Percentiles rank a stretch among this genome's conserved stretches.
phyloP scores from a whole-genome alignment of 2,113 vertebrate genomes.

The Phaetusa simplex region DNA sequence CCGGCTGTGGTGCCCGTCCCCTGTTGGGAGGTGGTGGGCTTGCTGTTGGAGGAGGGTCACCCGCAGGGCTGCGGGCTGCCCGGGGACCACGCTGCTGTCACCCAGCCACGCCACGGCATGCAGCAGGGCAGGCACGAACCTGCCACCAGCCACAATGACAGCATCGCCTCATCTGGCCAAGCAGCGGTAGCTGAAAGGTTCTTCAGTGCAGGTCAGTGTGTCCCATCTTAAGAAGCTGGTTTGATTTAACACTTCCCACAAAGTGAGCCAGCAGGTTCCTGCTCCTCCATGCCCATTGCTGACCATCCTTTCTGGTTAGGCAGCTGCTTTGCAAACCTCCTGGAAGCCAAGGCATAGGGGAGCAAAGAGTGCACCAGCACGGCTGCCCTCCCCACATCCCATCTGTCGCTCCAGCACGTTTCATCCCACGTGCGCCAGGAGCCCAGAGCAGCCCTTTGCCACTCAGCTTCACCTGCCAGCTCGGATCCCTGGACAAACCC shows the following conservation, averaged over 20 bases:
- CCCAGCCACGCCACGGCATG: neutral
- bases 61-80: neutral
- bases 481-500: neutral
- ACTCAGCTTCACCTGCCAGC: neutral
- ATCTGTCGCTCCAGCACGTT: neutral
- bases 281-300: neutral
- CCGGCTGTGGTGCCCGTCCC: fast-evolving
- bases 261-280: neutral
- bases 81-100: neutral
- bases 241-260: neutral
- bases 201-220: neutral
- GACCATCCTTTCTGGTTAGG: neutral
- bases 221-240: neutral
- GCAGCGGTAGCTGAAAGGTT: no score
- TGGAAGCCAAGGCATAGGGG: neutral
- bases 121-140: neutral
- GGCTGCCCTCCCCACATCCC: neutral
- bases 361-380: neutral
- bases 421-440: neutral
- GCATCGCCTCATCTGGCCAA: no score
- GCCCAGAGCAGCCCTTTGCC: neutral
- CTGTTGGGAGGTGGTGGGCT: neutral
- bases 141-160: neutral
- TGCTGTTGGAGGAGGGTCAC: neutral
- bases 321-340: neutral